Base-by-base conservation (phyloP, 2,888 invertebrate genomes). In the Melanchra persicariae region DNA sequence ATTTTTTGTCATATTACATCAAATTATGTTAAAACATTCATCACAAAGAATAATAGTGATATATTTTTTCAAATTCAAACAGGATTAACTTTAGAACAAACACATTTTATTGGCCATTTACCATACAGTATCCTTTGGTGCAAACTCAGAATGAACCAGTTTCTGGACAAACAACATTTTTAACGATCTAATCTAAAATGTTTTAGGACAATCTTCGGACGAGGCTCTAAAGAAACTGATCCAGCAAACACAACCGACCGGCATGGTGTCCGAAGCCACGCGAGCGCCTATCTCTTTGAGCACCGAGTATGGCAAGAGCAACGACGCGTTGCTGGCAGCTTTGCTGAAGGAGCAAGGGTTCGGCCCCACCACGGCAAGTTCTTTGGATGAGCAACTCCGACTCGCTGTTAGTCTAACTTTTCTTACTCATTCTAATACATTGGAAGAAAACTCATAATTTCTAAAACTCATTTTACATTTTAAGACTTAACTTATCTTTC, bases 331-430 rank as follows among this genome's bases (percentile, higher is more conserved):
- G 76, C 94, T 98, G 37, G 97, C 97, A 0, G 97, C 97, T 5
- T 91, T 97, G 67, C 92, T 98, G 61, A 97, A 97, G 92, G 97
- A 97, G 85, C 97, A 97, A 88, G 97, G 97, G 52, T 97, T 98
- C 83, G 97, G 97, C 71, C 97, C 98, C 6, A 96, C 97, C n/a
- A 97, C 97, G 75, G 97, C 97, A 83, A 97, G 96, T 92, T 95
- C 96, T 68, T 92, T 97, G 87, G 96, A 96, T 85, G 96, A 97
- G 85, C 97, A 97, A 92, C 91, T 97, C 68, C 94, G 96, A 89
- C 94, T 96, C 73, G 94, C 96, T 89, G 97, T 97, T 92, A 96
- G 96, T 96, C 83, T 83, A 76, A 85, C 83, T 85, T 88, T 88
- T 86, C 81, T 85, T 82, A 82, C 69, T 84, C 81, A 65, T 67